A percentile compares a stretch with the other conserved stretches of the same genome.
Conservation (phyloP, 2,888 invertebrate genomes). For the Spatulosminthurus flaviceps region DNA sequence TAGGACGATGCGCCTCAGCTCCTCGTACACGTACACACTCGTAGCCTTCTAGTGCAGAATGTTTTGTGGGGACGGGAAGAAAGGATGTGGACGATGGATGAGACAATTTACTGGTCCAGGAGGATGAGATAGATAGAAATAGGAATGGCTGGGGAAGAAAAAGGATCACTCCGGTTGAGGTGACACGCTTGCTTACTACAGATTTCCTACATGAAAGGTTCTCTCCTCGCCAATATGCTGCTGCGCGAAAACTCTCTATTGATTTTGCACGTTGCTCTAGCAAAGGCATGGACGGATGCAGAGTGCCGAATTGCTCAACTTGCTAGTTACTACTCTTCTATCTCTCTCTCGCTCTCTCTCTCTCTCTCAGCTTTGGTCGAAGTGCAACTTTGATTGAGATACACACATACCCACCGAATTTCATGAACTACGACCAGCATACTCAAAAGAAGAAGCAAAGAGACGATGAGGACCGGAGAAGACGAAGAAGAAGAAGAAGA, state of each 20-base stretch:
- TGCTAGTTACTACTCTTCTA: slow-evolving; percentile 22
- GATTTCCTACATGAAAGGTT: slow-evolving; percentile 55
- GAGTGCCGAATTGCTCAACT: slow-evolving; percentile 36
- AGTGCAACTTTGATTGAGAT: slow-evolving; percentile 48
- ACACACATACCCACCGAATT: slow-evolving; percentile 33
- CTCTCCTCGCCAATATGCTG: slow-evolving; percentile 58
- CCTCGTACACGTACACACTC: neutral
- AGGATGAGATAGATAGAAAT: slow-evolving; percentile 45
- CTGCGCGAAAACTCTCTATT: slow-evolving; percentile 62
- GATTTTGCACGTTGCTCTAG: slow-evolving; percentile 54
- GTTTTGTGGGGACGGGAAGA: slow-evolving; percentile 42
- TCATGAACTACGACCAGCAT: slow-evolving; percentile 41
- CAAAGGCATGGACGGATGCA: slow-evolving; percentile 28
- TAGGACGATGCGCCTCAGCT: neutral
- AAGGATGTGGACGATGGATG: slow-evolving; percentile 43
- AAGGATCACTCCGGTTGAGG: slow-evolving; percentile 45
- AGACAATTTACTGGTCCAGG: slow-evolving; percentile 46
- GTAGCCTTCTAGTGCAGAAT: slow-evolving; percentile 5
- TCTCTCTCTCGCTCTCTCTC: slow-evolving; percentile 27
- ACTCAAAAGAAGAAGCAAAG: neutral
- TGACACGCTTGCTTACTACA: slow-evolving; percentile 62
- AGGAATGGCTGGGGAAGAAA: slow-evolving; percentile 45
- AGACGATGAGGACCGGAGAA: slow-evolving; percentile 13
- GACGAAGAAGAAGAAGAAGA: slow-evolving; percentile 43
- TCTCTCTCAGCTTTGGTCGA: slow-evolving; percentile 20